These are phyloP conservation scores for Grantiella picta DNA, from an alignment of 2,113 vertebrate species.

Conservation along the genomic window DNA sequence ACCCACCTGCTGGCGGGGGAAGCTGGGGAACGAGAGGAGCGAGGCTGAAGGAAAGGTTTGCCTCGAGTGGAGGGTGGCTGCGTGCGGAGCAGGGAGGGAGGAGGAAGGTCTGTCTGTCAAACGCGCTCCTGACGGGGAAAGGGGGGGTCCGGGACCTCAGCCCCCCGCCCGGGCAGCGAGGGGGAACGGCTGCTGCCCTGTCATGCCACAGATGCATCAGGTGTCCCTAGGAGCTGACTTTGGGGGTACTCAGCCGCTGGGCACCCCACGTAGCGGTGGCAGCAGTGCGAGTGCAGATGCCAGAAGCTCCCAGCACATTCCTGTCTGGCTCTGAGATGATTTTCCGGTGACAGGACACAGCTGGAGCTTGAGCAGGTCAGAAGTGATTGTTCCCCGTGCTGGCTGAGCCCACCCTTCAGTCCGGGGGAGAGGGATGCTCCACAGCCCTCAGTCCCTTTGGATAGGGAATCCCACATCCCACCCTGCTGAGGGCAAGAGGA, in stretches of 20 bases:
- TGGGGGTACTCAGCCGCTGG: not conserved
- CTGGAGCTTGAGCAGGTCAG: not conserved
- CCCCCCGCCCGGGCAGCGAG: accelerated
- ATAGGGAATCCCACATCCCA: not conserved
- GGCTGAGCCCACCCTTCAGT: not conserved
- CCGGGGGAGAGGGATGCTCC: not conserved
- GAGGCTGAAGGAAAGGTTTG: not conserved
- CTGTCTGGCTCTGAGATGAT: not conserved
- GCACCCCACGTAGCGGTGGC: accelerated
- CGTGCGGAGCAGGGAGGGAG: not conserved
- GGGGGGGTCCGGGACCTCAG: not conserved
- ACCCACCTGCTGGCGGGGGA: not conserved
- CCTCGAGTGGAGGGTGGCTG: not conserved
- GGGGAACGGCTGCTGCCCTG: not conserved
- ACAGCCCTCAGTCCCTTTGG: not conserved
- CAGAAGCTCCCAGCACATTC: not conserved
- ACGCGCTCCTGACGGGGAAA: not conserved
- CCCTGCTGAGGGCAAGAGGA: accelerated
- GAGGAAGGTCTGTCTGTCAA: conserved; percentile 45
- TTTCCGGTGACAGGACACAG: not conserved
- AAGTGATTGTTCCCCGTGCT: not conserved
- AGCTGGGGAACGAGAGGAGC: not conserved
- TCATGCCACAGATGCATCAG: not conserved
- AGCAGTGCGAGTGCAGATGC: not conserved
- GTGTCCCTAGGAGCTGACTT: not conserved